phyloP scores from a whole-genome alignment of 2,113 vertebrate species.

The Hyla sarda region DNA sequence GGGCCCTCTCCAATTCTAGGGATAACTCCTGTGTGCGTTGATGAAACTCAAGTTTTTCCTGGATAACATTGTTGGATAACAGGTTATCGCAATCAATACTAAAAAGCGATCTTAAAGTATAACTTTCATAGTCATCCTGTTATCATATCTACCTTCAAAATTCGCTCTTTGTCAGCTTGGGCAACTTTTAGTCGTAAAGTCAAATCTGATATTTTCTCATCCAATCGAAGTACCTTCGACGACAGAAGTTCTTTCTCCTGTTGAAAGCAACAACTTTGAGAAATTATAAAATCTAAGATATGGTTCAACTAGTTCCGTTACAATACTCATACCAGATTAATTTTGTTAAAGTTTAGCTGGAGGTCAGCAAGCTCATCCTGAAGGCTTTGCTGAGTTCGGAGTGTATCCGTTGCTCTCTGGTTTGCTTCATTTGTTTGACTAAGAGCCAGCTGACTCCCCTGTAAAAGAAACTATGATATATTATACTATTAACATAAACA shows the following conservation, averaged over 20 bases:
- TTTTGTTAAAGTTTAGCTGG: constrained; percentile 67
- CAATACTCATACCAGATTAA: constrained; percentile 68
- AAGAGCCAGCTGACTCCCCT: constrained; percentile 65
- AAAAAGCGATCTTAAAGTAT: not conserved
- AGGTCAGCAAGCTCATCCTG: constrained; percentile 71
- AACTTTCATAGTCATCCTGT: not conserved
- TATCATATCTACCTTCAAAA: constrained; percentile 68
- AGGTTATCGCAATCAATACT: not conserved
- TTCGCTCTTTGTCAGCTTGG: constrained; percentile 66
- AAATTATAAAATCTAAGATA: not conserved
- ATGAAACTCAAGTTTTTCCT: constrained; percentile 71
- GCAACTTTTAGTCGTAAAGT: constrained; percentile 63
- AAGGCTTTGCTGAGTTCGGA: constrained; percentile 63
- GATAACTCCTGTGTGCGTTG: constrained; percentile 63
- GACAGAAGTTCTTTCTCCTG: constrained; percentile 76
- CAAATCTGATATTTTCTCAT: constrained; percentile 70
- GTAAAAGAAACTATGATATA: not conserved
- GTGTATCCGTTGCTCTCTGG: constrained; percentile 62
- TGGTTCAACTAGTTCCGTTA: not conserved
- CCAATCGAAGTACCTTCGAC: constrained; percentile 69
- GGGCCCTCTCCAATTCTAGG: constrained; percentile 62
- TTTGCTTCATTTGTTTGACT: constrained; percentile 67
- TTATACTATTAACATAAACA: not conserved
- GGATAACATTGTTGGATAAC: not conserved
- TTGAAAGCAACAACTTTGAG: not conserved